Conservation (phyloP, 2,113 vertebrate genomes). For the Oreotragus oreotragus region DNA sequence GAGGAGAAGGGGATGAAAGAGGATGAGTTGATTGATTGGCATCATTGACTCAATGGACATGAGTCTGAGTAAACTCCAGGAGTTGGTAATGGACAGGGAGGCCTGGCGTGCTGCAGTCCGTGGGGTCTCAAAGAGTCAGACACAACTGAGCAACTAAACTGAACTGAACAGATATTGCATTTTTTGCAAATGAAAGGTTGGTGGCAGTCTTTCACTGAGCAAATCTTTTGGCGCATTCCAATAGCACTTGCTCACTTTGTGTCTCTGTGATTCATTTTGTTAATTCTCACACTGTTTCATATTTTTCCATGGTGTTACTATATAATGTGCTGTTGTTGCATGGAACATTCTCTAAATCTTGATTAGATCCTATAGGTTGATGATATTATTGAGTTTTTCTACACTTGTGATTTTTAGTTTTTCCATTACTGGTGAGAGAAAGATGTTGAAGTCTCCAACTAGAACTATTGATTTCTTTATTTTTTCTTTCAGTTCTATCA, state of each 20-base stretch:
- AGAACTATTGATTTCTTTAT: not conserved
- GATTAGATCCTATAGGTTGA: not conserved
- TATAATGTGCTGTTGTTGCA: not conserved
- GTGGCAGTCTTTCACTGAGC: no score
- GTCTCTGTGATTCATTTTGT: not conserved
- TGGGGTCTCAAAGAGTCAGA: accelerated
- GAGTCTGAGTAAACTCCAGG: not conserved
- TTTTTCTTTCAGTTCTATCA: not conserved
- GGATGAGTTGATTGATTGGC: not conserved
- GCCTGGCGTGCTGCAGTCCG: accelerated
- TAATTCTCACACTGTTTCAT: not conserved
- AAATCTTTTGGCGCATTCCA: not conserved
- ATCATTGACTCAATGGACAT: not conserved
- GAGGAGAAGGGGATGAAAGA: not conserved
- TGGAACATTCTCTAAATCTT: not conserved
- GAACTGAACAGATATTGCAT: not conserved
- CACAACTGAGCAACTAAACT: not conserved
- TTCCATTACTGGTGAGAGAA: not conserved
- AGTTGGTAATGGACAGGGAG: not conserved
- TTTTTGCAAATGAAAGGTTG: not conserved
- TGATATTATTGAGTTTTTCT: not conserved
- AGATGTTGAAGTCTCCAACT: not conserved
- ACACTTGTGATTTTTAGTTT: not conserved
- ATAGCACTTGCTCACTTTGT: not conserved
- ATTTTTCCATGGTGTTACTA: not conserved